Base-by-base conservation (phyloP, 2,113 vertebrate species). In the Vidua macroura region DNA sequence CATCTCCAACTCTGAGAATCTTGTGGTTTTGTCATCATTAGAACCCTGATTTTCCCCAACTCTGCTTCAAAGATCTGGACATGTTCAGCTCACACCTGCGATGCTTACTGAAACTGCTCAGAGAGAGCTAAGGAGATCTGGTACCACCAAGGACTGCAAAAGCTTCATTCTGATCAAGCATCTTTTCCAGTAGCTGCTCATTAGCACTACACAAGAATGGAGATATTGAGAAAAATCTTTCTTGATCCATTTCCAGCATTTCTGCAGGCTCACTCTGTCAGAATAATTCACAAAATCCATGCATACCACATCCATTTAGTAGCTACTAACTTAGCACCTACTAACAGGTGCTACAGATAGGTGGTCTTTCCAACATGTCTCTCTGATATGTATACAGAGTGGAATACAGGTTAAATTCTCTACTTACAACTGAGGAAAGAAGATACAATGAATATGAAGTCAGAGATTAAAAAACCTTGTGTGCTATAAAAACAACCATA, bases 401-500 rank as follows among this genome's bases (percentile, higher is more conserved):
- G 20, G 69, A 90, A 87, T 11, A 73, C 18, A 48, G 48, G 35
- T 23, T 83, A 84, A 72, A 91, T 79, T 87, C 75, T 58, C 46
- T 64, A 83, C 64, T 79, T 85, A 63, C 1, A 83, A 63, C 19
- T 74, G 64, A 95, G 43, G 24, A 73, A 90, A 81, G 35, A 76
- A 88, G 63, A 88, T 30, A 78, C 10, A 81, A 59, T 16, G 20
- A 87, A 69, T 35, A 62, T 17, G 8, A 90, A 93, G 70, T 64
- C 56, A 86, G 74, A 92, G 64, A 39, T 87, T 27, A 94, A 62
- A 92, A 85, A 95, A 74, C 43, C 56, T 91, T 75, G 9, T 44
- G 73, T 84, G 53, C 68, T 74, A 60, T 58, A 70, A 93, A 95
- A 95, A 53, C 37, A 81, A 90, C 33, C 23, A n/a, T 83, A 94